Evolutionary conservation across 2,888 invertebrate genomes (phyloP), one percentile per base, ranked within the genome.

Genomic region (Dasysyrphus tricinctus): DNA sequence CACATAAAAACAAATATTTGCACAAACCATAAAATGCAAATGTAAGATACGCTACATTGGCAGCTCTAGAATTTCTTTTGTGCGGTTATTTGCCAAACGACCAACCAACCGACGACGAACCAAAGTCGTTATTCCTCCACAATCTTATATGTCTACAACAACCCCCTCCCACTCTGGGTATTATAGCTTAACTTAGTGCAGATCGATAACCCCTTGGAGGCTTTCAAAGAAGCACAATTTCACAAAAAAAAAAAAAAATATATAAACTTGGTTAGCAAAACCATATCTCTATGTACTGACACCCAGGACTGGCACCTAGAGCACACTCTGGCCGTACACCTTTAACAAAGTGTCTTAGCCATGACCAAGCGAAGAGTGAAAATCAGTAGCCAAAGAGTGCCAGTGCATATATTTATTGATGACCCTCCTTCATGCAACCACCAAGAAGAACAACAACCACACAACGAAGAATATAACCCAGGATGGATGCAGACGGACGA

Each of bases 21-120:
- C 86, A 82, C 78, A 86, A 86, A 79, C 85, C 82, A 86, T 86
- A 86, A 82, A 86, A 86, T 86, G 86, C 86, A 86, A 86, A 86
- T 86, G 86, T 67, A 67, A 82, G 75, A 82, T 86, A 82, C 86
- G 69, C 86, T 57, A 78, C 70, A 61, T 47, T 57, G 75, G 57
- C 70, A 84, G 78, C 74, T 86, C 82, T 82, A 86, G 86, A 82
- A 79, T 79, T 86, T 82, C 79, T 79, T 79, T 86, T 79, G 82
- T 86, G 24, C 24, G 86, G 78, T 79, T 65, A 78, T 82, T 82
- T 82, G 80, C 72, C 70, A 75, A 75, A 63, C 70, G 56, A 69
- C 24, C 3, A 24, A 24, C 32, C 54, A 24, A 24, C 32, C 54
- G 19, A 16, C 19, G 5, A 51, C 44, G 44, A 57, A 29, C 67